These are phyloP conservation scores for Hedya salicella DNA, from an alignment of 2,888 invertebrate species.

Conservation along the genomic window DNA sequence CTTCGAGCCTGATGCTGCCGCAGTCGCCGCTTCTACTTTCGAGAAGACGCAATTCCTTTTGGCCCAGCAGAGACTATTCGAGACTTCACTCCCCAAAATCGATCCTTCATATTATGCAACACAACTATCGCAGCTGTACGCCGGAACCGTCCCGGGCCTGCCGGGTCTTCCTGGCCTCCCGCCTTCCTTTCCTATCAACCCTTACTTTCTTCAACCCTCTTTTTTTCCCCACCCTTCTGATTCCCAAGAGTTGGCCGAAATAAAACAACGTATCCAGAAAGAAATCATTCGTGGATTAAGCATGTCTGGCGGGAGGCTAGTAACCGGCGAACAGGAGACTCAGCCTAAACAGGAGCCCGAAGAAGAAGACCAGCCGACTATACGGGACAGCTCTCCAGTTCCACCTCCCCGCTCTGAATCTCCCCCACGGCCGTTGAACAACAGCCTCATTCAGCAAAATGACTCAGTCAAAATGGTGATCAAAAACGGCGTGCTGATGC, in stretches of 20 bases:
- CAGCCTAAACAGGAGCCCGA: constrained; percentile 78
- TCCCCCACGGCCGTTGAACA: constrained; percentile 77
- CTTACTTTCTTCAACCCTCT: constrained; percentile 87
- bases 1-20: constrained; percentile 71
- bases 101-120: constrained; percentile 87
- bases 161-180: constrained; percentile 79
- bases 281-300: constrained; percentile 87
- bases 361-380: constrained; percentile 81
- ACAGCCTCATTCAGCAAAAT: constrained; percentile 72
- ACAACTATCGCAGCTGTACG: constrained; percentile 86
- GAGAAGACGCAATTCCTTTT: constrained; percentile 85
- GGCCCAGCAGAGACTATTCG: constrained; percentile 88
- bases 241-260: constrained; percentile 86
- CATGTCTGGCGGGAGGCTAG: constrained; percentile 88
- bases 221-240: constrained; percentile 84
- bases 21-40: constrained; percentile 73
- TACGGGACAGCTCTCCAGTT: constrained; percentile 70
- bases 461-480: constrained; percentile 94
- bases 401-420: constrained; percentile 80
- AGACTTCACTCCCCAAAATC: constrained; percentile 85
- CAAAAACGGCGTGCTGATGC: constrained; percentile 95
- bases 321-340: constrained; percentile 70
- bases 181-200: constrained; percentile 87
- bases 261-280: constrained; percentile 88
- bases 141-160: constrained; percentile 82